Base-by-base conservation (phyloP, 1,140 invertebrate genomes). In the Drosophila varians region DNA sequence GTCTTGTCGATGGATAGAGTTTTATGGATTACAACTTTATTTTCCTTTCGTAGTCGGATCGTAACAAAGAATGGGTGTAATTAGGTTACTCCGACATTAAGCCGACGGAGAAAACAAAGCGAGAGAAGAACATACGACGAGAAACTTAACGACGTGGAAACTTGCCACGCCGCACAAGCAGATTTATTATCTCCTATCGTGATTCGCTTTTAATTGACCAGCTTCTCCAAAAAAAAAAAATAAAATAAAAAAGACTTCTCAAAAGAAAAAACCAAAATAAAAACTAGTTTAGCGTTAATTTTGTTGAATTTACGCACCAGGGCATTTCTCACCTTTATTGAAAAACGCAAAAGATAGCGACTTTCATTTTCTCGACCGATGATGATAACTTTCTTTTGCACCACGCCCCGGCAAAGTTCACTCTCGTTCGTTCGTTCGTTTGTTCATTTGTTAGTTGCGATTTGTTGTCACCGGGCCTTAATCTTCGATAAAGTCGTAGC, bases 171-270 rank as follows among this genome's bases (percentile, higher is more conserved):
- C 42, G 43, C 56, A 38, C 5, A 64, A 61, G 42, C 23, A 23
- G 56, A 61, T 64, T 64, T 64, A 64, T 64, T 46, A 64, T 64
- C 60, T 21, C 26, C 47, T n/a, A 26, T 66, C 61, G 52, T 68
- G 47, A 66, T 66, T 68, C 12, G 47, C 26, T 53, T 68, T 66
- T 66, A 68, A 68, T 68, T 68, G 64, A 51, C 28, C 18, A 3
- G 8, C 9, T 45, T 21, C 11, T n/a, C n/a, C n/a, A n/a, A n/a
- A n/a, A n/a, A n/a, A n/a, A n/a, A n/a, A 38, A 18, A 40, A 8
- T 8, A 42, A 19, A 42, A 42, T n/a, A n/a, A 14, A 28, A 28
- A 26, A 16, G 38, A 12, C 14, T 36, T 36, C 11, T 36, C 14
- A 25, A 5, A 25, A 18, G 19, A 14, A 12, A 14, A 38, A 12